Percentiles rank a stretch among this genome's conserved stretches.
Evolutionary conservation across 2,797 vertebrate species (phyloP).

Genomic region (Cuniculus paca): DNA sequence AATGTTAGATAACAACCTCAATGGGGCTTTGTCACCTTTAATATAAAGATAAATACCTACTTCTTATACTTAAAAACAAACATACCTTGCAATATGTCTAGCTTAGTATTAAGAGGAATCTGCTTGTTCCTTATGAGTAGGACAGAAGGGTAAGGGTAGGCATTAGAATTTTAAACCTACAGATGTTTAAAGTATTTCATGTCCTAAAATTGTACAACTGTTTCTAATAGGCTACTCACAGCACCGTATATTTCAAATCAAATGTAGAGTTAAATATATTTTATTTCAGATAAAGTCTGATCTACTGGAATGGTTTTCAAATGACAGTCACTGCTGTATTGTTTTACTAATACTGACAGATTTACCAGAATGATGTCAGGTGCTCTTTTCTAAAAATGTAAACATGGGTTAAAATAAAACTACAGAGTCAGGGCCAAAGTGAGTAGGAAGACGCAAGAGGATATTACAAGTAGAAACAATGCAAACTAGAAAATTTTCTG

Average conservation of each 20-base stretch:
- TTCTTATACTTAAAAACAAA: constrained; percentile 36
- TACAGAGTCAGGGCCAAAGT: constrained; percentile 9
- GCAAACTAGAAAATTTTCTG: constrained; percentile 53
- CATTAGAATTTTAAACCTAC: constrained; percentile 50
- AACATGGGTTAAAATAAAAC: constrained; percentile 38
- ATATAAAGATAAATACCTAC: constrained; percentile 22
- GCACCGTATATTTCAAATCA: not conserved
- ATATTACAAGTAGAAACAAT: constrained; percentile 60
- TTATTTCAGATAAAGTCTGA: constrained; percentile 56
- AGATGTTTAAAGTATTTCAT: not conserved
- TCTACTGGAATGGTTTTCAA: constrained; percentile 46
- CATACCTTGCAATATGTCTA: not conserved
- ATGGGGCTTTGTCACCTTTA: not conserved
- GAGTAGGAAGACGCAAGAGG: not conserved
- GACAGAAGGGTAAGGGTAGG: not conserved
- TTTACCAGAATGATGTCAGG: constrained; percentile 45
- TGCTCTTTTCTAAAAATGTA: constrained; percentile 57
- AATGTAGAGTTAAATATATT: constrained; percentile 41
- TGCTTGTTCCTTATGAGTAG: constrained; percentile 16
- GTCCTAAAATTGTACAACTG: constrained; percentile 35
- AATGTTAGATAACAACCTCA: not conserved
- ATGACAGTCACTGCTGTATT: constrained; percentile 33
- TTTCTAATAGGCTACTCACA: constrained; percentile 13
- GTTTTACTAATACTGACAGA: constrained; percentile 46
- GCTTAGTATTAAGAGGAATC: constrained; percentile 24